phyloP scores from a whole-genome alignment of 2,113 vertebrate species.

The Albula goreensis region DNA sequence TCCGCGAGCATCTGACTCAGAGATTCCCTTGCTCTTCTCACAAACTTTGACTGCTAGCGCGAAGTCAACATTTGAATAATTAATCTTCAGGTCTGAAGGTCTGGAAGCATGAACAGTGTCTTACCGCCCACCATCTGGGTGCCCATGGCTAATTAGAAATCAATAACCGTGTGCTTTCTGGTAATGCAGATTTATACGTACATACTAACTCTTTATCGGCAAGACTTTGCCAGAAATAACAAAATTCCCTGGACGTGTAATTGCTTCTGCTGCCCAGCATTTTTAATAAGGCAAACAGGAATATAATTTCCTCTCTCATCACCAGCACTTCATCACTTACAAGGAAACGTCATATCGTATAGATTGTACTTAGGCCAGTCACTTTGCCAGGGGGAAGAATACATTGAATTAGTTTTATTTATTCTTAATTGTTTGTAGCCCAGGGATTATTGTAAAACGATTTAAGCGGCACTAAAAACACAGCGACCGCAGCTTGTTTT shows the following conservation, averaged over 20 bases:
- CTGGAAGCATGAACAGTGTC: background rate
- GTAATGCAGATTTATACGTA: constrained; percentile 28
- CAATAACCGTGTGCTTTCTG: constrained; percentile 17
- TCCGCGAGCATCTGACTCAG: constrained; percentile 17
- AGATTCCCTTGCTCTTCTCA: constrained; percentile 26
- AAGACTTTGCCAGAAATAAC: constrained; percentile 21
- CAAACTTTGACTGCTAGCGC: constrained; percentile 28
- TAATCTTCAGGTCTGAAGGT: constrained; percentile 39
- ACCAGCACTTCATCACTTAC: constrained; percentile 19
- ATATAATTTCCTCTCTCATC: constrained; percentile 18
- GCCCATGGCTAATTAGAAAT: constrained; percentile 28
- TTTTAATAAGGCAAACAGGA: background rate
- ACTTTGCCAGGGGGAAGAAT: constrained; percentile 45
- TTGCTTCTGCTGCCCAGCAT: constrained; percentile 30
- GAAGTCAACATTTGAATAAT: constrained; percentile 50
- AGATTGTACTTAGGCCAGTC: constrained; percentile 49
- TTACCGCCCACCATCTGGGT: background rate
- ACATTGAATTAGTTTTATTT: constrained; percentile 57
- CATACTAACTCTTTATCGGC: constrained; percentile 5
- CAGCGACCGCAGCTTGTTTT: constrained; percentile 51
- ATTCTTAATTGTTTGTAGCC: constrained; percentile 63
- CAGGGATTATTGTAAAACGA: constrained; percentile 55
- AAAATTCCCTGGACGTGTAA: constrained; percentile 34
- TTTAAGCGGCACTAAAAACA: constrained; percentile 50
- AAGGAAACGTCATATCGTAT: constrained; percentile 45